Percentiles rank a stretch among this genome's conserved stretches.
phyloP scores from a whole-genome alignment of 2,888 invertebrate genomes.

The Drosophila quinaria region DNA sequence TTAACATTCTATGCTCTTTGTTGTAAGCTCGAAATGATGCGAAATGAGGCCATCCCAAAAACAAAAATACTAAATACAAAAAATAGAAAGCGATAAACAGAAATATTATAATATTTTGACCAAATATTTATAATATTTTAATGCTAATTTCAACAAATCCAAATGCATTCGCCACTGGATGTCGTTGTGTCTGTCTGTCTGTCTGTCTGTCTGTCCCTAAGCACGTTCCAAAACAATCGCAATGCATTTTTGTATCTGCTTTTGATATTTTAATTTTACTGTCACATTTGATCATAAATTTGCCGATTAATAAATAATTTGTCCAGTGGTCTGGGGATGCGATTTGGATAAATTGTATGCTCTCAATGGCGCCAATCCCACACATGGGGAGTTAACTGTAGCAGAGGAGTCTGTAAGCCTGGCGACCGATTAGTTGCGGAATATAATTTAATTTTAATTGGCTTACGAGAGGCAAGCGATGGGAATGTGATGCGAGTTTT shows the following conservation, averaged over 20 bases:
- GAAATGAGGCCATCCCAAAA: conserved; percentile 46
- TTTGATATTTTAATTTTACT: conserved; percentile 83
- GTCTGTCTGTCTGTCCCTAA: conserved; percentile 38
- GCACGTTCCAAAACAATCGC: conserved; percentile 36
- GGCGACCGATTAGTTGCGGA: conserved; percentile 29
- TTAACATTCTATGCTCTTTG: conserved; percentile 68
- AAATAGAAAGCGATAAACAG: conserved; percentile 5
- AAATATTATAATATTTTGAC: conserved; percentile 74
- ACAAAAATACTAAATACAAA: conserved; percentile 15
- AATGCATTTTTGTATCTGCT: conserved; percentile 65
- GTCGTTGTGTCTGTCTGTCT: conserved; percentile 24
- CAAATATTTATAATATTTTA: conserved; percentile 84
- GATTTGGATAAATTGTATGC: conserved; percentile 17
- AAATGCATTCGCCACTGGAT: conserved; percentile 39
- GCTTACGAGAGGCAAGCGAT: conserved; percentile 8
- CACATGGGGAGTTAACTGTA: not conserved
- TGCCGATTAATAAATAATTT: conserved; percentile 74
- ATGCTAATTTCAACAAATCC: conserved; percentile 82
- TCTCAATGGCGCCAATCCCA: conserved; percentile 3
- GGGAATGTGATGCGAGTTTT: not conserved
- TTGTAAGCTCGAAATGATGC: conserved; percentile 24
- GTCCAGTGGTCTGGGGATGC: conserved; percentile 22
- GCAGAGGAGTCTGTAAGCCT: conserved; percentile 17
- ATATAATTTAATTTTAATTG: conserved; percentile 47
- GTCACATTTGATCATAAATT: conserved; percentile 84